Percentiles rank a stretch among this genome's conserved stretches.
These are phyloP conservation scores for Dicrurus megarhynchus DNA, from an alignment of 2,113 vertebrate species.

Conservation along the genomic window DNA sequence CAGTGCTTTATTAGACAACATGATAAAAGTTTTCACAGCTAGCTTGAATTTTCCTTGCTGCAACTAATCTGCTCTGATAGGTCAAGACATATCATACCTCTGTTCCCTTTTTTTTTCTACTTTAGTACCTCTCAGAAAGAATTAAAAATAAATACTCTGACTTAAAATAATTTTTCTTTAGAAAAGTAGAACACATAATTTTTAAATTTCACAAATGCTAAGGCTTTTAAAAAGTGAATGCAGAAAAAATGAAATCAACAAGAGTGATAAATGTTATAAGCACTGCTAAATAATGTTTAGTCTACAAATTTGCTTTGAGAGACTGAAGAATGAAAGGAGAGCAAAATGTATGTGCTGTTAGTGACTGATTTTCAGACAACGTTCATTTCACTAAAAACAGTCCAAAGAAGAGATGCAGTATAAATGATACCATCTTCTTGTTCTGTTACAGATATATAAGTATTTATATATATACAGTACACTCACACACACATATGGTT, in stretches of 20 bases:
- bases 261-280: neutral
- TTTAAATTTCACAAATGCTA: neutral
- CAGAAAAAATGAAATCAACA: neutral
- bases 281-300: neutral
- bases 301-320: neutral
- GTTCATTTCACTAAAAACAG: neutral
- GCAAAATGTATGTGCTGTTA: neutral
- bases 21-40: neutral
- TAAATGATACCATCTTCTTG: neutral
- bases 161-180: neutral
- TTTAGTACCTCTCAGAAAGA: neutral
- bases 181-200: neutral
- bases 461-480: neutral
- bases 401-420: neutral
- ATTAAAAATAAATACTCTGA: neutral
- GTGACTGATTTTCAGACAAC: neutral
- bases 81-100: neutral
- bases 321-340: neutral
- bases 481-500: neutral
- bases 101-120: neutral
- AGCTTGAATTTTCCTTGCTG: neutral
- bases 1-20: neutral
- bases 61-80: neutral
- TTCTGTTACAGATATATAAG: neutral
- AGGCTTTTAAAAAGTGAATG: neutral